These are phyloP conservation scores for Pampus argenteus DNA, from an alignment of 2,797 vertebrate genomes.

Conservation along the genomic window DNA sequence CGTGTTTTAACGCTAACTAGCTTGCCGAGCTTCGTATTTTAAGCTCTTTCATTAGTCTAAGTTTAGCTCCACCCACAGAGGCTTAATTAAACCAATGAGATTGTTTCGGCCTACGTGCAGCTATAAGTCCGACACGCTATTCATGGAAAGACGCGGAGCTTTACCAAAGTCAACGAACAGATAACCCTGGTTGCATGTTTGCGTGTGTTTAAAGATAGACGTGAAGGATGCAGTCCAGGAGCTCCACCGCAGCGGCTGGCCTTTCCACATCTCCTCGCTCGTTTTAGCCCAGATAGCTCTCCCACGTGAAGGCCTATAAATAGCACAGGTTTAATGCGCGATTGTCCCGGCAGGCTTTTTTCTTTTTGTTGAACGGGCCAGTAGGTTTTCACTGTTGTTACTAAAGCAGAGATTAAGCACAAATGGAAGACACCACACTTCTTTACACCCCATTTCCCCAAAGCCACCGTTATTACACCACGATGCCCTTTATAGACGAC, in stretches of 20 bases:
- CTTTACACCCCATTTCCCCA: neutral
- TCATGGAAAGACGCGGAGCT: constrained; percentile 10
- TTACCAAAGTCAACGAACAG: constrained; percentile 20
- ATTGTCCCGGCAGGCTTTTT: constrained; percentile 66
- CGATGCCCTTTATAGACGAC: neutral
- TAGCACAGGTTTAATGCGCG: constrained; percentile 61
- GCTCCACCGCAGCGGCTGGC: constrained; percentile 28
- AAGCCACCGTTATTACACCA: neutral
- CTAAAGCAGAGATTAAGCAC: constrained; percentile 61
- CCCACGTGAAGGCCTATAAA: constrained; percentile 70
- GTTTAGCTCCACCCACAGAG: neutral
- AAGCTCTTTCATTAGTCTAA: neutral
- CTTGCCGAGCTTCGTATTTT: constrained; percentile 19
- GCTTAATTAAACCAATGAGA: neutral
- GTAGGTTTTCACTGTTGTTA: constrained; percentile 52
- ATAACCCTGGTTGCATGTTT: constrained; percentile 14
- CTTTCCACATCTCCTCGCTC: constrained; percentile 46
- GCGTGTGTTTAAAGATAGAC: constrained; percentile 53
- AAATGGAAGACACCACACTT: constrained; percentile 46
- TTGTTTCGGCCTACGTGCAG: constrained; percentile 17
- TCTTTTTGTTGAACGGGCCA: constrained; percentile 55
- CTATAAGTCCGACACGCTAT: constrained; percentile 19
- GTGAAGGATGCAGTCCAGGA: constrained; percentile 31
- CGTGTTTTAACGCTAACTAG: too few species aligned
- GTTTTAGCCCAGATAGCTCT: constrained; percentile 59